Percentiles rank a stretch among this genome's conserved stretches.
Evolutionary conservation across 2,113 vertebrate species (phyloP).

Genomic region (Dinomys branickii): DNA sequence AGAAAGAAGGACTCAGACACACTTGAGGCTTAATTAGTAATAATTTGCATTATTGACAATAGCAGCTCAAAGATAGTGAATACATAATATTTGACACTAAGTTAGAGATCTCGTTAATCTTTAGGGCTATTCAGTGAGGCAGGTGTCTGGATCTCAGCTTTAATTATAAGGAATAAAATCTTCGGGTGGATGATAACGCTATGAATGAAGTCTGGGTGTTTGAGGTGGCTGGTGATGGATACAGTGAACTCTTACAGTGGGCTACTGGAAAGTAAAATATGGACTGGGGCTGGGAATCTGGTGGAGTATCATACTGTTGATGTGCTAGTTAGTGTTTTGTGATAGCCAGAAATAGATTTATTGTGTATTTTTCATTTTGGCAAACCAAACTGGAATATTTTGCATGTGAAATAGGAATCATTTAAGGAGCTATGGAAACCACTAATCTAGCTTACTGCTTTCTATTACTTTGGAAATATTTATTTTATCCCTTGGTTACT

Average conservation of each 20-base stretch:
- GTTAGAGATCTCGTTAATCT: slow-evolving; percentile 60
- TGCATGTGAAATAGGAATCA: slow-evolving; percentile 55
- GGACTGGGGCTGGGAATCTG: not conserved
- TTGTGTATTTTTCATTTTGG: slow-evolving; percentile 50
- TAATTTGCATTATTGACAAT: slow-evolving; percentile 54
- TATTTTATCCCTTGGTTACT: slow-evolving; percentile 71
- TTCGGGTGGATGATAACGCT: not conserved
- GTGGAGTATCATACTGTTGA: not conserved
- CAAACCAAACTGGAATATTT: slow-evolving; percentile 56
- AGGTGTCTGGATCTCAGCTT: slow-evolving; percentile 25
- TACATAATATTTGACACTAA: slow-evolving; percentile 11
- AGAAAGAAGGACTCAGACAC: slow-evolving; percentile 20
- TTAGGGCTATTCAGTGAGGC: slow-evolving; percentile 21
- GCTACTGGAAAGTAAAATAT: not conserved
- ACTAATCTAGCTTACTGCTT: slow-evolving; percentile 66
- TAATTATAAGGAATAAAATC: slow-evolving; percentile 47
- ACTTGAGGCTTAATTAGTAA: slow-evolving; percentile 50
- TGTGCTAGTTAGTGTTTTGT: slow-evolving; percentile 23
- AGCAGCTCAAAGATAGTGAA: slow-evolving; percentile 31
- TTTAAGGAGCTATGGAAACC: slow-evolving; percentile 67
- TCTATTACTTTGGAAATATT: slow-evolving; percentile 69
- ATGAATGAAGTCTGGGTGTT: not conserved
- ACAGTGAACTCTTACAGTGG: not conserved
- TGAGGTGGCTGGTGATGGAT: not conserved
- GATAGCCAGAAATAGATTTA: not conserved